A percentile compares a stretch with the other conserved stretches of the same genome.
phyloP scores from a whole-genome alignment of 37 sponge, comb jelly and placozoan genomes.

The Geodia barretti region DNA sequence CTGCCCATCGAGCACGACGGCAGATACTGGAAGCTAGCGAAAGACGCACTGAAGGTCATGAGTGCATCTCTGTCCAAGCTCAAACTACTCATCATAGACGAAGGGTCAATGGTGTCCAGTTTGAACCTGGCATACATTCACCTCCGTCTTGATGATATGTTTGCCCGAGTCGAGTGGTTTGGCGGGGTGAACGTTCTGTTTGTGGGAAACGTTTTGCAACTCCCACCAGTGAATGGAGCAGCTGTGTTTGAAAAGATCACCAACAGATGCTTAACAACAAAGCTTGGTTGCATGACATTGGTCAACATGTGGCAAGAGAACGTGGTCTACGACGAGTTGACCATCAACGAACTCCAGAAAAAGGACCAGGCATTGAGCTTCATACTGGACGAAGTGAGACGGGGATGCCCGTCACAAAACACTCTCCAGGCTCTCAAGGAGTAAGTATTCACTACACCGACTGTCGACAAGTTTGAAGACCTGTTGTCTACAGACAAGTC shows the following conservation, averaged over 20 bases:
- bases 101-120: constrained; percentile 66
- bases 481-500: constrained; percentile 11
- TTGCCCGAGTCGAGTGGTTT: constrained; percentile 21
- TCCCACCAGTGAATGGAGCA: constrained; percentile 50
- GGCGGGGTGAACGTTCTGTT: constrained; percentile 35
- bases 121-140: no score
- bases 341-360: constrained; percentile 73
- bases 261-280: constrained; percentile 5
- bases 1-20: constrained; percentile 60
- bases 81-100: constrained; percentile 61
- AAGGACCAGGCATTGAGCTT: constrained; percentile 8
- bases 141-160: no score
- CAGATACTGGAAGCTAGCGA: constrained; percentile 50
- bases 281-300: constrained; percentile 22
- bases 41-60: constrained; percentile 38
- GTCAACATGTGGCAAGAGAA: constrained; percentile 44
- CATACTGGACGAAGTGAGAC: constrained; percentile 14
- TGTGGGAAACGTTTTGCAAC: constrained; percentile 57
- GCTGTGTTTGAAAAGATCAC: constrained; percentile 37
- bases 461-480: constrained; percentile 25
- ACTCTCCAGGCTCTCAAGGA: background rate
- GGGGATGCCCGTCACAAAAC: background rate
- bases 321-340: constrained; percentile 61
- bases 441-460: constrained; percentile 10
- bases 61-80: constrained; percentile 22